Base-by-base conservation (phyloP, 2,113 vertebrate genomes). In the Trogon melanurus region DNA sequence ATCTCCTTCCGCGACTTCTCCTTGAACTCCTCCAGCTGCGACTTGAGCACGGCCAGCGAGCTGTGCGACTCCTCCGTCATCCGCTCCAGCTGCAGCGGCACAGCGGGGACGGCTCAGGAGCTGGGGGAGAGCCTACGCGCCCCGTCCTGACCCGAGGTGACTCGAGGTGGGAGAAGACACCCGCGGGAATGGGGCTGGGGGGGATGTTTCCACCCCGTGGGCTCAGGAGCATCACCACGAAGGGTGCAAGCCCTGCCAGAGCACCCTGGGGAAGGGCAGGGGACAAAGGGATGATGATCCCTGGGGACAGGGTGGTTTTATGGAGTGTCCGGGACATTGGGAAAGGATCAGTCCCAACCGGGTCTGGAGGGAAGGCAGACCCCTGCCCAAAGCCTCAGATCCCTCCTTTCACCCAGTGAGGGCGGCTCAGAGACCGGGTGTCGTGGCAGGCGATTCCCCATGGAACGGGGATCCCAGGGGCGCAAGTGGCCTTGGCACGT, bases 11-110 rank as follows among this genome's bases (percentile, higher is more conserved):
- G 98, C 6, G 98, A 97, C 75, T 98, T 98, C 78, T 99, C 99
- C 95, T 98, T 98, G 57, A 99, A 98, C 72, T 99, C 99, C 53
- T 99, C 99, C 97, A 99, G 97, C 96, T 99, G 99, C 10, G 95
- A 58, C 88, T 97, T 97, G 54, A 99, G 97, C 47, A 56, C 47
- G 26, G 97, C 97, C 41, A 97, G 85, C 6, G 98, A 98, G 67
- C 97, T 97, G 82, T 97, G 98, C 0, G 98, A 99, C 51, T 98
- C 98, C 5, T 83, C 51, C 0, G 97, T 88, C 92, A 99, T 97
- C 86, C 98, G 97, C 78, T 99, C 98, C 62, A 99, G 95, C 99
- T 99, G 36, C 36, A 36, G 91, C 51, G 5, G 44, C n/a, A 41
- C 6, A 78, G 54, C 7, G 10, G 66, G 38, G 44, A 22, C 25